A percentile compares a stretch with the other conserved stretches of the same genome.
Conservation (phyloP, 1,140 invertebrate species). For the Drosophila miranda region DNA sequence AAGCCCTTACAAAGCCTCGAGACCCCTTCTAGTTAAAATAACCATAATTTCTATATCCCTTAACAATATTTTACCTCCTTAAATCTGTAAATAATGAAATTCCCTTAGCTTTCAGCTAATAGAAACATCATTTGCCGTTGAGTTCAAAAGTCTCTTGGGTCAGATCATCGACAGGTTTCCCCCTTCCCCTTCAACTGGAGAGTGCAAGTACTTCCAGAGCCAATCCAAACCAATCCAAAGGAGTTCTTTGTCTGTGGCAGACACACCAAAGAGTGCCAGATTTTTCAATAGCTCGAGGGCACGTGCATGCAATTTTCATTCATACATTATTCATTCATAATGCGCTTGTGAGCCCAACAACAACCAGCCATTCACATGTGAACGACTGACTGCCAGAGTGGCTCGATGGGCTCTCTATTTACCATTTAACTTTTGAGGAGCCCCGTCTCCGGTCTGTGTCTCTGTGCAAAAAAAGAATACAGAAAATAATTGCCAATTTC, state of each 20-base stretch:
- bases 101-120: too few species aligned
- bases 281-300: slow-evolving; percentile 73
- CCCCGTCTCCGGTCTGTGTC: slow-evolving; percentile 11
- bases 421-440: slow-evolving; percentile 48
- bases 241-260: slow-evolving; percentile 15
- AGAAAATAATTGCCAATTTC: slow-evolving; percentile 80
- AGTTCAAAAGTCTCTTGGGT: too few species aligned
- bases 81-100: too few species aligned
- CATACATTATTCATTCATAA: slow-evolving; percentile 82
- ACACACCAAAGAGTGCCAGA: slow-evolving; percentile 62
- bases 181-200: too few species aligned
- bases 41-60: too few species aligned
- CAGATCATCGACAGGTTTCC: neutral
- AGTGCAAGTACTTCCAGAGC: too few species aligned
- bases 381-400: slow-evolving; percentile 35
- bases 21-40: too few species aligned
- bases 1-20: too few species aligned
- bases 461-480: slow-evolving; percentile 23
- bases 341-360: slow-evolving; percentile 41
- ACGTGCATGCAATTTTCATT: slow-evolving; percentile 82
- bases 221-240: neutral
- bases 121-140: too few species aligned
- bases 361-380: slow-evolving; percentile 63
- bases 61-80: too few species aligned
- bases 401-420: slow-evolving; percentile 20